Base-by-base conservation (phyloP, 2,113 vertebrate species). In the Brevimyrus niger region DNA sequence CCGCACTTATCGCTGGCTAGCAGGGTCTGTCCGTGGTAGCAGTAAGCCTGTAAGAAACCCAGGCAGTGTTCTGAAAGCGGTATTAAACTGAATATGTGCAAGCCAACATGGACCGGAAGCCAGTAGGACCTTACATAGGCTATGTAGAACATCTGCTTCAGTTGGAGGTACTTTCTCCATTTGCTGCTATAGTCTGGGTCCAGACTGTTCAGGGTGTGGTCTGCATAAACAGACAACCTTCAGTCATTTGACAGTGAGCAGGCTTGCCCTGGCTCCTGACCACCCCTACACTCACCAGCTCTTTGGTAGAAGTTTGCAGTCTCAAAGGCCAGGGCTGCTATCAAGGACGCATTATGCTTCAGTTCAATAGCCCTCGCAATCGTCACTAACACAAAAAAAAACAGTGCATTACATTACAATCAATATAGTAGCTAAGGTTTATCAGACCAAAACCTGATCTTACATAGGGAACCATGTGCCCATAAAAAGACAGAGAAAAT, bases 271-370 rank as follows among this genome's bases (percentile, higher is more conserved):
- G 35, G 35, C 69, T 76, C 73, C 73, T 19, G 35, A 80, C 35
- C 31, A 17, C 73, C 15, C 73, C 73, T 4, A 84, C 27, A 95
- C 96, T 94, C 80, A 99, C 98, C 98, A 58, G 97, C 97, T 96
- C 95, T 99, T 90, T 98, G 98, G 93, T 99, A 99, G 94, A 98
- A 99, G 95, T 97, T 99, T 89, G 98, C 98, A 0, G 98, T 99
- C 95, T 99, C 98, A 35, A 96, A 97, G 0, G 98, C 95, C 94
- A 99, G 91, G 1, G 98, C 98, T 88, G 98, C 98, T 27, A 99
- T 96, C 21, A 99, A 95, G 19, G 96, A 95, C 3, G 97, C 96
- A 17, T 97, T 98, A 87, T 99, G 98, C 92, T 99, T 99, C 93
- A 99, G 94, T 90, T 99, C 98, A 91, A 99, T 98, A 31, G 98